Percentiles rank a stretch among this genome's conserved stretches.
Conservation (phyloP, 2,113 vertebrate genomes). For the Oxyruncus cristatus region DNA sequence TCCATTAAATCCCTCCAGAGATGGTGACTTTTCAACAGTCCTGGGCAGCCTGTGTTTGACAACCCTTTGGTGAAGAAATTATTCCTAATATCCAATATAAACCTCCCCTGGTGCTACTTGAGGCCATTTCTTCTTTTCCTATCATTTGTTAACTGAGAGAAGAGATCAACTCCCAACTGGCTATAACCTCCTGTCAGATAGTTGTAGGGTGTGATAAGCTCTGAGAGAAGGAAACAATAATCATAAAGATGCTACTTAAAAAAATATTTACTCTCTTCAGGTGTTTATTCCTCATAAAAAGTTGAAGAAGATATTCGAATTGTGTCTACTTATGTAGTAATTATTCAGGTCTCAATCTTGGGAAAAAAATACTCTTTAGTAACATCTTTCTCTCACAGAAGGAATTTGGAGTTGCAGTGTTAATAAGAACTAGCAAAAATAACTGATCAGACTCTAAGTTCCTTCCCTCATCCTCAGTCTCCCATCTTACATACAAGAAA, state of each 20-base stretch:
- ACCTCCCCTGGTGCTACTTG: not conserved
- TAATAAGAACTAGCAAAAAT: not conserved
- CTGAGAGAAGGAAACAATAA: not conserved
- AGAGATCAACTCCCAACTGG: not conserved
- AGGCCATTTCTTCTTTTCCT: not conserved
- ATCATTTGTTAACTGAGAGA: not conserved
- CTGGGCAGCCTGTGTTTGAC: not conserved
- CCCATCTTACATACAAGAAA: not conserved
- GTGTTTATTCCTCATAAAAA: not conserved
- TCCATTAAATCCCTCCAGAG: not conserved
- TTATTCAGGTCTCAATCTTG: not conserved
- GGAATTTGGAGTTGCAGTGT: not conserved
- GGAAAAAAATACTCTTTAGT: not conserved
- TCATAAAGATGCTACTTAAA: not conserved
- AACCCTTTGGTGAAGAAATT: not conserved
- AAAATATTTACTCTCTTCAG: not conserved
- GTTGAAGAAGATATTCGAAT: not conserved
- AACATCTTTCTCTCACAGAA: not conserved
- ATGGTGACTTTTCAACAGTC: not conserved
- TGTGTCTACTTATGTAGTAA: not conserved
- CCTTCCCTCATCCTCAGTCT: not conserved
- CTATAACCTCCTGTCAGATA: not conserved
- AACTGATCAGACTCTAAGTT: not conserved
- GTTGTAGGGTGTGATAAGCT: not conserved
- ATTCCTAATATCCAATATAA: not conserved